phyloP scores from a whole-genome alignment of 2,797 vertebrate genomes.

The Coccyzus lansbergi region DNA sequence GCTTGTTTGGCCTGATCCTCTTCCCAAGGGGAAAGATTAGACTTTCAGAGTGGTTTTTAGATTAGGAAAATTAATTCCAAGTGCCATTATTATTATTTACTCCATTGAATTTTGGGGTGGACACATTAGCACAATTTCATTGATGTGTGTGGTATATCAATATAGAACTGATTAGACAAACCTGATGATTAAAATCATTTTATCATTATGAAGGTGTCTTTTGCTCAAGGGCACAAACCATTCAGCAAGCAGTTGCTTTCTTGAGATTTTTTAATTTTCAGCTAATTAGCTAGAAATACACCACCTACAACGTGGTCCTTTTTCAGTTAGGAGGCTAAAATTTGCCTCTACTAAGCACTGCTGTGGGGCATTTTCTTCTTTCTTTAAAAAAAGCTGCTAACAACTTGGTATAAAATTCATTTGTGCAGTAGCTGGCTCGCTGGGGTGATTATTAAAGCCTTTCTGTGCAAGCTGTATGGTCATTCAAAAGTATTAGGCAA shows the following conservation, averaged over 20 bases:
- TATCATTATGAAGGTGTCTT: slow-evolving; percentile 48
- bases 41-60: neutral
- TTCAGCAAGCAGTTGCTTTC: slow-evolving; percentile 49
- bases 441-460: slow-evolving; percentile 15
- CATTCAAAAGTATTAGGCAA: slow-evolving; percentile 25
- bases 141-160: neutral
- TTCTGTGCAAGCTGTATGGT: slow-evolving; percentile 11
- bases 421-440: neutral
- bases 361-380: slow-evolving; percentile 53
- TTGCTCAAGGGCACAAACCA: slow-evolving; percentile 6
- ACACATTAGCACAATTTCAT: neutral
- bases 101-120: neutral
- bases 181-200: slow-evolving; percentile 48
- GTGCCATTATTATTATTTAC: neutral
- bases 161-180: neutral
- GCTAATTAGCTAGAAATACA: slow-evolving; percentile 60
- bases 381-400: slow-evolving; percentile 16
- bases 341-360: slow-evolving; percentile 27
- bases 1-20: neutral
- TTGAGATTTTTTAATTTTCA: slow-evolving; percentile 52
- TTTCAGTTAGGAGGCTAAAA: slow-evolving; percentile 22
- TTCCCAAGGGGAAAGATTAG: neutral
- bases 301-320: slow-evolving; percentile 10
- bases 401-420: slow-evolving; percentile 28
- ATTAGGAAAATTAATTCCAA: neutral